Evolutionary conservation across 1,140 invertebrate genomes (phyloP).

Genomic region (Phenacoccus solenopsis): DNA sequence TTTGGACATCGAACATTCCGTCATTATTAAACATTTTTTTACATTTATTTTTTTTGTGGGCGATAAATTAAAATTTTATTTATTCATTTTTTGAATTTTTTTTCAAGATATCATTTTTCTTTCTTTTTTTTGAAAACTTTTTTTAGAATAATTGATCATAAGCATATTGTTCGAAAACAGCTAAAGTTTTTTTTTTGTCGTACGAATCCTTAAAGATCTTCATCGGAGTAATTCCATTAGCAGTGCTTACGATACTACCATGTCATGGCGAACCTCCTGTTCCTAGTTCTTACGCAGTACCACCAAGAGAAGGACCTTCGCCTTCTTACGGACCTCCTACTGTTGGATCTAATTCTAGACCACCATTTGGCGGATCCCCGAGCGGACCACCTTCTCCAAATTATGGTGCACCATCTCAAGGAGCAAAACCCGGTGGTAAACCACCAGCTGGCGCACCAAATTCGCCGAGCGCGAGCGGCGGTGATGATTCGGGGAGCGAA

Average conservation of each 20-base stretch:
- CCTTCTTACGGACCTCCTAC: constrained; percentile 8
- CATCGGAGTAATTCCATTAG: background rate
- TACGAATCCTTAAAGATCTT: no score
- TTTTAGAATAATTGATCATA: no score
- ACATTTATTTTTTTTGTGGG: no score
- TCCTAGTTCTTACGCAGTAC: background rate
- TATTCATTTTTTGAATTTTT: no score
- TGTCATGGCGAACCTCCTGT: background rate
- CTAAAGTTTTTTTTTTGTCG: no score
- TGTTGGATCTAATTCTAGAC: background rate
- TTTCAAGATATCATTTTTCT: no score
- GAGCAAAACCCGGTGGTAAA: background rate
- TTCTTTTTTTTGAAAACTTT: no score
- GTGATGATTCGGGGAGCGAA: background rate
- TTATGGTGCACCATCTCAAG: background rate
- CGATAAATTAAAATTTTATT: no score
- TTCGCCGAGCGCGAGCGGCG: no score
- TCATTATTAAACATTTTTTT: no score
- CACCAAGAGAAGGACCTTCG: constrained; percentile 3
- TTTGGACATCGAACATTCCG: no score
- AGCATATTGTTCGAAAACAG: no score
- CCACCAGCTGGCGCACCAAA: background rate
- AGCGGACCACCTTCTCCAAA: background rate
- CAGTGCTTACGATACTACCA: background rate
- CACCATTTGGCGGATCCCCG: background rate